phyloP scores from a whole-genome alignment of 2,888 invertebrate species.

The Dicranocentrus wangi region DNA sequence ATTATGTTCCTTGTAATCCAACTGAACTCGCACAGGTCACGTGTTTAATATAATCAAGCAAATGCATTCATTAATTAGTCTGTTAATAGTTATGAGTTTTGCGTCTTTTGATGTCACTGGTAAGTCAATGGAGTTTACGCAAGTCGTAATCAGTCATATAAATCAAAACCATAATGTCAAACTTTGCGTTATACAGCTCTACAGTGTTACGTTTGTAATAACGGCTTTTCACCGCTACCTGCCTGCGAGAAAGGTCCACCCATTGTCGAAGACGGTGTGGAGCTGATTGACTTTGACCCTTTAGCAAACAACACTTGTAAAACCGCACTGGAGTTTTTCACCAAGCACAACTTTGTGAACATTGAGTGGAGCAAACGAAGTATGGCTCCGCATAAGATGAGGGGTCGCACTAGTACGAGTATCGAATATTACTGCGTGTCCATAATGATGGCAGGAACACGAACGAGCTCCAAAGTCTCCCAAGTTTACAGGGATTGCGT shows the following conservation, averaged over 20 bases:
- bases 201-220: not conserved
- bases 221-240: not conserved
- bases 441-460: not conserved
- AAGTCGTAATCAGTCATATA: too few relatives aligned
- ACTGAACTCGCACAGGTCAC: too few relatives aligned
- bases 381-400: not conserved
- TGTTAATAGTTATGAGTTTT: too few relatives aligned
- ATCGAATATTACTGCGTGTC: conserved; percentile 7
- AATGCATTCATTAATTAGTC: too few relatives aligned
- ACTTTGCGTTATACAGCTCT: too few relatives aligned
- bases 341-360: not conserved
- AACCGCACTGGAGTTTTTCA: conserved; percentile 2
- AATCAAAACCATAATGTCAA: too few relatives aligned
- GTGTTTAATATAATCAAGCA: too few relatives aligned
- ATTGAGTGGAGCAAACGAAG: conserved; percentile 2
- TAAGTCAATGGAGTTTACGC: too few relatives aligned
- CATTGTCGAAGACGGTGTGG: not conserved
- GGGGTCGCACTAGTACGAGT: not conserved
- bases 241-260: not conserved
- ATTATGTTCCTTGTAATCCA: too few relatives aligned
- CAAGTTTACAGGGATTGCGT: not conserved
- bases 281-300: not conserved
- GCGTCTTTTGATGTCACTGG: too few relatives aligned
- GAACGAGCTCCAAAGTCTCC: not conserved
- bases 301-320: not conserved